Evolutionary conservation across 2,888 invertebrate genomes (phyloP), one percentile per base, ranked within the genome.

Genomic region (Odontomyia ornata): DNA sequence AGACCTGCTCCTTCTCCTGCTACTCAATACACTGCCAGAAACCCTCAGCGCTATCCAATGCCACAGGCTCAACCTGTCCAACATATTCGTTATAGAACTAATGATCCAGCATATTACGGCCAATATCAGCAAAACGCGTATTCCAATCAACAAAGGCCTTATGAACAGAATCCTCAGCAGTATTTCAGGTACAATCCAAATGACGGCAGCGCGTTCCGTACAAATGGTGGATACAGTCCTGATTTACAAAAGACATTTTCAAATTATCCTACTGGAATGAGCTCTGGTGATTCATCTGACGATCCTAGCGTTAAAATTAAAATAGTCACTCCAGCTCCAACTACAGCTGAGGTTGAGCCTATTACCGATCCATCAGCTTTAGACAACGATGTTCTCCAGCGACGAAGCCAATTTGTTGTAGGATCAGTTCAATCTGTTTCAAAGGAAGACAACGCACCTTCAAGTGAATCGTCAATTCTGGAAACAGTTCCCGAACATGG

Each of bases 401-500:
- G 79, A 60, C 87, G 88, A 47, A 88, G 86, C 69, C 90, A 91
- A 83, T 92, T 92, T 83, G 91, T 92, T 0, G 92, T 92, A 1
- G 92, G 91, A 0, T 91, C 89, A 81, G 87, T 91, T 56, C 79
- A 80, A 36, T 72, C 75, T 7, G 60, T 57, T 9, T 72, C 57
- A 28, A 60, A 65, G 9, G 65, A 76, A 47, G 67, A 76, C 43
- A 30, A 30, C 13, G 88, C 89, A 77, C 86, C 18, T 28, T 28
- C 28, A 27, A 69, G 56, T 36, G 65, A 77, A 36, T 88, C 89
- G 36, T 88, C 86, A 1, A 90, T 90, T 1, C 89, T 91, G 0
- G 90, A 89, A 3, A 88, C 89, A 4, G 91, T 91, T 3, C 91
- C 91, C 0, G 91, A 91, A 84, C 91, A 91, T 83, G 91, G 91